Base-by-base conservation (phyloP, 2,888 invertebrate species). In the Synanthedon formicaeformis region DNA sequence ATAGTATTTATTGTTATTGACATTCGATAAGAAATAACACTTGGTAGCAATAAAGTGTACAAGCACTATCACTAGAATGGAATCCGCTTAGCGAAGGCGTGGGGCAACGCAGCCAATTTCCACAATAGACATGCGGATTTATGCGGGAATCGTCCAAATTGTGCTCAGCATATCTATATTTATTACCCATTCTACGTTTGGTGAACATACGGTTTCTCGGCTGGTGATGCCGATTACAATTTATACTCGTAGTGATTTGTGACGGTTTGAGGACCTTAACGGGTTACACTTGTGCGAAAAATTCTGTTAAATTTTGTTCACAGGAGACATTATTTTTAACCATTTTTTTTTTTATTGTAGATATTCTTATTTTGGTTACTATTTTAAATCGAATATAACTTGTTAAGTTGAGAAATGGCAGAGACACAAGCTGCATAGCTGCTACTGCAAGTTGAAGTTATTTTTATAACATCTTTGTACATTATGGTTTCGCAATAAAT, bases 11-110 rank as follows among this genome's bases (percentile, higher is more conserved):
- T 13, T 14, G n/a, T 12, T 4, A 45, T 13, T 13, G 13, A 13
- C 13, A 6, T n/a, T 45, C 12, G 8, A 14, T 45, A 45, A 45
- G 45, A 45, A n/a, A 45, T 13, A 13, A 45, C n/a, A 45, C 5
- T 12, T 45, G 45, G 45, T 12, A 6, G 11, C 45, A 12, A 45
- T 45, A 45, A 45, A 45, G 13, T 45, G 57, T 54, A 53, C 55
- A 23, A 41, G 8, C 54, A 54, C 50, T 51, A 27, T 40, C 13
- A 51, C 27, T 40, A 34, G 45, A 54, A 45, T 48, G 51, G 51
- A 55, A 53, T 57, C 56, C 54, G 52, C 52, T 57, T 53, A 53
- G 54, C 52, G 53, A 56, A 50, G 53, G 54, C 55, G 57, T 55
- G 50, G 50, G 51, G 53, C 52, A 56, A 51, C 54, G 53, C 52